These are phyloP conservation scores for Antheraea yamamai DNA, from an alignment of 2,888 invertebrate species.

Conservation along the genomic window DNA sequence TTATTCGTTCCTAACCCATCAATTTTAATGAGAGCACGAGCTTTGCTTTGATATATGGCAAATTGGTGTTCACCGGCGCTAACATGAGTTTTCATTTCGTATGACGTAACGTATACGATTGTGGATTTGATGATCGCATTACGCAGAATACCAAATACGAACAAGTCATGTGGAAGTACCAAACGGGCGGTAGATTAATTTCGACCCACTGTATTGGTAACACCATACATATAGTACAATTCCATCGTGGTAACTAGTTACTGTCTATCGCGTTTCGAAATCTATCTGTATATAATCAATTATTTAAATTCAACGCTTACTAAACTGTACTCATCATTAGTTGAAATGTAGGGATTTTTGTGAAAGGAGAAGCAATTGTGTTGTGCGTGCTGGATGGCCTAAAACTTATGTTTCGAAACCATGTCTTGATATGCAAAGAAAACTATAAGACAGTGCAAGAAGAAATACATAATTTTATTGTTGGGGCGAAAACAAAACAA, in stretches of 20 bases:
- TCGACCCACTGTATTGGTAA: background rate
- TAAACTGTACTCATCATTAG: background rate
- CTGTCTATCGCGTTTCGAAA: background rate
- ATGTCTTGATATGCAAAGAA: background rate
- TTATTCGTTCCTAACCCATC: conserved; percentile 25
- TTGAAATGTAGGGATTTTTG: background rate
- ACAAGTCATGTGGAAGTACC: background rate
- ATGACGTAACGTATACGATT: conserved; percentile 26
- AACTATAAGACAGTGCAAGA: background rate
- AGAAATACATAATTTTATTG: too few species aligned
- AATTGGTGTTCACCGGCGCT: conserved; percentile 27
- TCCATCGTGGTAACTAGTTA: background rate
- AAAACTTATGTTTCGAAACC: background rate
- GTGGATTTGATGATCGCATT: conserved; percentile 21
- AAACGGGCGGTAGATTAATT: background rate
- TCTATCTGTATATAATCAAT: background rate
- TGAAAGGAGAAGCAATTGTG: background rate
- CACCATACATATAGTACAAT: background rate
- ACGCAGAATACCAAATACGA: conserved; percentile 22
- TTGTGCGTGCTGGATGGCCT: background rate
- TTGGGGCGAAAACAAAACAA: too few species aligned
- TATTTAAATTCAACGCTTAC: background rate
- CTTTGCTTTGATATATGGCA: conserved; percentile 28
- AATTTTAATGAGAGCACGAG: conserved; percentile 28
- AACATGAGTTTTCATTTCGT: conserved; percentile 29